Evolutionary conservation across 2,888 invertebrate species (phyloP).

Genomic region (Drosophila algonquin): DNA sequence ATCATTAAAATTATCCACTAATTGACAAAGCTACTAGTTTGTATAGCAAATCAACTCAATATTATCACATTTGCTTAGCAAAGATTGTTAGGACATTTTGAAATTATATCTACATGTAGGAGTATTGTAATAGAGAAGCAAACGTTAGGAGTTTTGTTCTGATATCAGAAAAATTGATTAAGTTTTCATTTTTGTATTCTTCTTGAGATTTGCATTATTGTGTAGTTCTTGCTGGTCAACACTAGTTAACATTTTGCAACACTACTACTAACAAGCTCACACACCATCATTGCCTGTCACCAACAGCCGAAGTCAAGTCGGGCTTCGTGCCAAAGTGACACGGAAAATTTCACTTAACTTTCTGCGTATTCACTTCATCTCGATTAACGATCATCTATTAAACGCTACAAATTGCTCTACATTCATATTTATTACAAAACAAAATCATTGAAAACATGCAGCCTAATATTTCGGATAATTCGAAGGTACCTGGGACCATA

Average conservation of each 20-base stretch:
- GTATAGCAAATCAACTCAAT: too few relatives aligned
- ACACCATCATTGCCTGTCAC: slow-evolving; percentile 24
- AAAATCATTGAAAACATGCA: slow-evolving; percentile 79
- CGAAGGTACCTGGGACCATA: slow-evolving; percentile 84
- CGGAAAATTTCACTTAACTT: slow-evolving; percentile 27
- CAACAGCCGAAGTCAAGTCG: slow-evolving; percentile 12
- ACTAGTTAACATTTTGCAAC: neutral
- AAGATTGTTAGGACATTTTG: too few relatives aligned
- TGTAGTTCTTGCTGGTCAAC: neutral
- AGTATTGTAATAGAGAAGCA: too few relatives aligned
- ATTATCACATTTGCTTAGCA: too few relatives aligned
- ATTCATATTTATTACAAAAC: slow-evolving; percentile 32
- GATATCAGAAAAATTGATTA: neutral
- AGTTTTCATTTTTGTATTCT: neutral
- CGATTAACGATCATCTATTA: slow-evolving; percentile 26
- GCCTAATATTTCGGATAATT: slow-evolving; percentile 84
- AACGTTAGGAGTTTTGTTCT: neutral
- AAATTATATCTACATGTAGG: too few relatives aligned
- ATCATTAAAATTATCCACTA: too few relatives aligned
- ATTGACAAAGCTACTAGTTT: too few relatives aligned
- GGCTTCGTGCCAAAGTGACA: slow-evolving; percentile 41
- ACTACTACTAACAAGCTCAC: slow-evolving; percentile 17
- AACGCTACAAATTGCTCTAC: slow-evolving; percentile 37
- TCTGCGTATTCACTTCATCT: slow-evolving; percentile 8
- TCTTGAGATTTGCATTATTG: neutral